Base-by-base conservation (phyloP, 2,113 vertebrate species). In the Lethenteron reissneri region DNA sequence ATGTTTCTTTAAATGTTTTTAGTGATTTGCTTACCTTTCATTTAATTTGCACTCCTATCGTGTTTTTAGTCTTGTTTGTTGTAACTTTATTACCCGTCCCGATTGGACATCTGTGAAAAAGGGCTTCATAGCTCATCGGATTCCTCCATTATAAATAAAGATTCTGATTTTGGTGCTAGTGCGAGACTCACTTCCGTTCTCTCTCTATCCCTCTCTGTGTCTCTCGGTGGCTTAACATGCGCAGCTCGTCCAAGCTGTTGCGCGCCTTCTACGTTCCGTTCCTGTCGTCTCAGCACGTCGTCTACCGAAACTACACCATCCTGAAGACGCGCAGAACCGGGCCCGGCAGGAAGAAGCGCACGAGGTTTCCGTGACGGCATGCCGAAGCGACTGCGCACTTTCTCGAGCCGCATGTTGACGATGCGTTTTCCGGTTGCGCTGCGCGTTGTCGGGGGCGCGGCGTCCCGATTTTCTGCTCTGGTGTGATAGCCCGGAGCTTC, bases 181-280 rank as follows among this genome's bases (percentile, higher is more conserved):
- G 41, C 41, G 41, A 41, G 60, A 64, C 60, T 19, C 60, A 15
- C 17, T 64, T 64, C 14, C 60, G 17, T 19, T 64, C 60, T 64
- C 60, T 64, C 60, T 8, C 60, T 3, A 14, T 64, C 60, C 8
- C 60, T 64, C 14, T 64, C 60, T 64, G 4, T 64, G 60, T 64
- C 60, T 64, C 60, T 64, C 17, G 14, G 14, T 64, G 60, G 14
- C 60, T 64, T 1, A 15, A 14, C 60, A 64, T 8, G 14, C 75
- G 13, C 79, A 90, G 87, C 77, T 90, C 87, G 59, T 86, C 86
- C 1, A 78, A 76, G 77, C 76, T 86, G 58, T 79, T 88, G 64
- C 81, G 87, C 70, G 85, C 87, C 0, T 88, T 90, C 78, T 90
- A 87, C 71, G 0, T 90, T 70, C 87, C 87, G 1, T 77, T 88